Evolutionary conservation across 2,113 vertebrate species (phyloP), one percentile per base, ranked within the genome.

Genomic region (Paramisgurnus dabryanus): DNA sequence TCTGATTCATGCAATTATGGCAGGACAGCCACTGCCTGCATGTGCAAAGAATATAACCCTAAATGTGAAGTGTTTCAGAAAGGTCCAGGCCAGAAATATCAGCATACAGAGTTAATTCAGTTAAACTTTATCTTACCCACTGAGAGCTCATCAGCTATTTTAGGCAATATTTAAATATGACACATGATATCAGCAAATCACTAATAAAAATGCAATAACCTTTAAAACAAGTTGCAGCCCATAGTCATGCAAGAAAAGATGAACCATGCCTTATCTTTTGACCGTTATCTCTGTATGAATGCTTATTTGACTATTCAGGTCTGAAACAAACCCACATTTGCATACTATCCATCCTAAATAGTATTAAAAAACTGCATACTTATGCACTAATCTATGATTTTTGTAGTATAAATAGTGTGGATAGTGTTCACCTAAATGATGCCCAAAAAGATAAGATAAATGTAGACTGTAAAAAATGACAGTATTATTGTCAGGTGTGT

Each of bases 71-170:
- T 73, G 70, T 73, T 60, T 60, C 18, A 73, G 40, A 60, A 61
- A 61, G n/a, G 11, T 41, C 40, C 18, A 74, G 40, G 55, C n/a
- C 40, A 60, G 17, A 3, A 73, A 61, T 45, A 75, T 49, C 22
- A 75, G 43, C 40, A 45, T 45, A 57, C 57, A 45, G 15, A 2
- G 15, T 58, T 45, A 27, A 43, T 34, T 34, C 27, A 34, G 27
- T 34, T 34, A 2, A 34, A 34, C 27, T 34, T 34, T 74, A 74
- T 60, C 71, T 74, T 45, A 7, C 40, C n/a, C 34, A 71, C n/a
- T 43, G 55, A 61, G 39, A 73, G n/a, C 17, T 40, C 71, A 74
- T 74, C 71, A 74, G 57, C 55, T 74, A 40, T 53, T 53, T 53
- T 13, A 53, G 13, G 50, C 12, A 53, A 13, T 61, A 61, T 22